These are phyloP conservation scores for Poeciliopsis prolifica DNA, from an alignment of 2,113 vertebrate genomes.

Conservation along the genomic window DNA sequence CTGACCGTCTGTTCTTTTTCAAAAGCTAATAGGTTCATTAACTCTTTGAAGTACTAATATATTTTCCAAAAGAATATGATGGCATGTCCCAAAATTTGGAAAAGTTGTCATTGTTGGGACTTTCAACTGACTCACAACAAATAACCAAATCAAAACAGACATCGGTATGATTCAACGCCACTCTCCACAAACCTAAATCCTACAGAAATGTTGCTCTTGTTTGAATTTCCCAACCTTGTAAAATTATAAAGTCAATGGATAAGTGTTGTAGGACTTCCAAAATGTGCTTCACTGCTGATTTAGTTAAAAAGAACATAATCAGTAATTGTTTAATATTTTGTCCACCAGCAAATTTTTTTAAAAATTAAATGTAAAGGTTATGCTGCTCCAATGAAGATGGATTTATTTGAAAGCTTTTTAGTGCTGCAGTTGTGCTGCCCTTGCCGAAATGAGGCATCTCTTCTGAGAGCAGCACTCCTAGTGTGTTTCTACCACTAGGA, in stretches of 20 bases:
- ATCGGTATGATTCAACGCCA: neutral
- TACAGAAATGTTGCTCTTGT: neutral
- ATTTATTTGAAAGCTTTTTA: neutral
- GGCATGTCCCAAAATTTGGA: neutral
- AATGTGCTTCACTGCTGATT: no score
- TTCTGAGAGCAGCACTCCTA: neutral
- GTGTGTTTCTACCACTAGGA: conserved; percentile 57
- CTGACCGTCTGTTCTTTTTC: neutral
- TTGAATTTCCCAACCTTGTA: neutral
- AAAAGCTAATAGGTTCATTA: neutral
- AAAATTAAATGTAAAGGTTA: neutral
- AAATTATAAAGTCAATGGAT: neutral
- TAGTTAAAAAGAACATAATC: no score
- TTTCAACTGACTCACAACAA: neutral
- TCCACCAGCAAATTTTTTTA: no score
- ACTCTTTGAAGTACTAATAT: neutral
- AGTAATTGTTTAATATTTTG: no score
- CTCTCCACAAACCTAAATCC: neutral
- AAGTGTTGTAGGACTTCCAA: neutral
- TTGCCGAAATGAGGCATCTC: conserved; percentile 21
- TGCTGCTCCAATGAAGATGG: neutral
- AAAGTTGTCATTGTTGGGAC: neutral
- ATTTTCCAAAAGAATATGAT: neutral
- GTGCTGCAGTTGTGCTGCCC: neutral
- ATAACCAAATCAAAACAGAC: neutral